Conservation (phyloP, 2,797 vertebrate species). For the Epinephelus malabaricus region DNA sequence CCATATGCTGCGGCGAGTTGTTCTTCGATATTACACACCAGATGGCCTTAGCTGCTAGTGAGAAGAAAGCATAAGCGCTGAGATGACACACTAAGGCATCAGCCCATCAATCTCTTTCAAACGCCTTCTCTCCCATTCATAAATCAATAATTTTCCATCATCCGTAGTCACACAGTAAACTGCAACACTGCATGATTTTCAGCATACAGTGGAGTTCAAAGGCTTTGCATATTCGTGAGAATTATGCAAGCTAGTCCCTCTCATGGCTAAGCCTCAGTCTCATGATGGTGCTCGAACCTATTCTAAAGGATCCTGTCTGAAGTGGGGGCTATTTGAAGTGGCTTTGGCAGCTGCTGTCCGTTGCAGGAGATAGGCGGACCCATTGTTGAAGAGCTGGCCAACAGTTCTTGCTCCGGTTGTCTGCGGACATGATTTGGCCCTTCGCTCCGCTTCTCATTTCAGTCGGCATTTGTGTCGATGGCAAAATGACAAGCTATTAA, state of each 20-base stretch:
- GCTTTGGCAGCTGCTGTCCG: slow-evolving; percentile 71
- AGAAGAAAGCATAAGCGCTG: slow-evolving; percentile 53
- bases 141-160: slow-evolving; percentile 72
- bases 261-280: slow-evolving; percentile 76
- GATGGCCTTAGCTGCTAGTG: slow-evolving; percentile 50
- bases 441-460: slow-evolving; percentile 57
- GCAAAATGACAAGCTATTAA: slow-evolving; percentile 57
- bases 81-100: slow-evolving; percentile 49
- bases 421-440: slow-evolving; percentile 71
- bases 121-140: slow-evolving; percentile 54
- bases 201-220: slow-evolving; percentile 61
- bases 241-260: slow-evolving; percentile 71
- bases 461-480: slow-evolving; percentile 48
- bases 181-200: slow-evolving; percentile 59
- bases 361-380: slow-evolving; percentile 64
- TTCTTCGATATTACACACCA: slow-evolving; percentile 46
- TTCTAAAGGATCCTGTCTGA: slow-evolving; percentile 74
- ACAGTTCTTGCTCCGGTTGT: slow-evolving; percentile 70
- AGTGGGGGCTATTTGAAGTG: slow-evolving; percentile 75
- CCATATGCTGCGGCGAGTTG: slow-evolving; percentile 31
- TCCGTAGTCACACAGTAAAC: slow-evolving; percentile 55
- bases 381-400: slow-evolving; percentile 72
- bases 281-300: slow-evolving; percentile 71
- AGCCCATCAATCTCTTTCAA: slow-evolving; percentile 61
- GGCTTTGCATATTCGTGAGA: slow-evolving; percentile 74